These are phyloP conservation scores for Habrosyne pyritoides DNA, from an alignment of 2,888 invertebrate genomes.

Conservation along the genomic window DNA sequence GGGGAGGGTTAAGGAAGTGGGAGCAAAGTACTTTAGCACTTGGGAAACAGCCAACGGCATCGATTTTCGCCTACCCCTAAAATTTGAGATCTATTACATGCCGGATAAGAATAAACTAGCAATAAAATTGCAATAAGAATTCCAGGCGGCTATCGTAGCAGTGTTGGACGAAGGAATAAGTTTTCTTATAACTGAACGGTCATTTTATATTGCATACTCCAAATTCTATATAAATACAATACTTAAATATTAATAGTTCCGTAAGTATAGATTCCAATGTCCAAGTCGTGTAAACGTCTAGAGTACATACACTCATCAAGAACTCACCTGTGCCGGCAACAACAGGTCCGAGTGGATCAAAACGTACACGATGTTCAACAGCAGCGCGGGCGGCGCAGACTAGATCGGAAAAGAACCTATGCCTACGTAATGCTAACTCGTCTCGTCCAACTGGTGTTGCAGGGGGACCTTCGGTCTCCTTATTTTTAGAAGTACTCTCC, in stretches of 20 bases:
- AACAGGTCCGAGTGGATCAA: constrained; percentile 88
- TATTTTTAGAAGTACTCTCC: constrained; percentile 58
- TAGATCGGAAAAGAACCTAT: constrained; percentile 91
- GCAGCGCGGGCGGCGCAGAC: constrained; percentile 89
- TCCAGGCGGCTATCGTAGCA: background rate
- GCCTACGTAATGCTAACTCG: constrained; percentile 89
- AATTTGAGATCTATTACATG: constrained; percentile 11
- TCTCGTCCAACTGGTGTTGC: constrained; percentile 91
- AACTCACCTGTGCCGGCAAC: constrained; percentile 84
- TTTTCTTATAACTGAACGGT: background rate
- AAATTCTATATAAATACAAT: background rate
- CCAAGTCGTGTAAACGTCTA: background rate
- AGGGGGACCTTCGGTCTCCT: constrained; percentile 84
- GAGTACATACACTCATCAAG: too few relatives aligned
- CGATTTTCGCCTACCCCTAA: constrained; percentile 39
- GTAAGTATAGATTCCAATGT: background rate
- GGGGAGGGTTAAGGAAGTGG: constrained; percentile 9
- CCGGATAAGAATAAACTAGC: constrained; percentile 13
- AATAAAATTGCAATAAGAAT: constrained; percentile 5
- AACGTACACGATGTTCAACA: constrained; percentile 89
- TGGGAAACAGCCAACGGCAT: constrained; percentile 49
- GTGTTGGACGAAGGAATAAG: background rate
- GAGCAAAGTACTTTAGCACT: constrained; percentile 22
- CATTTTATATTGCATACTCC: background rate
- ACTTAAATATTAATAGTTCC: background rate